Evolutionary conservation across 1,140 invertebrate genomes (phyloP).

Genomic region (Drosophila ambigua): DNA sequence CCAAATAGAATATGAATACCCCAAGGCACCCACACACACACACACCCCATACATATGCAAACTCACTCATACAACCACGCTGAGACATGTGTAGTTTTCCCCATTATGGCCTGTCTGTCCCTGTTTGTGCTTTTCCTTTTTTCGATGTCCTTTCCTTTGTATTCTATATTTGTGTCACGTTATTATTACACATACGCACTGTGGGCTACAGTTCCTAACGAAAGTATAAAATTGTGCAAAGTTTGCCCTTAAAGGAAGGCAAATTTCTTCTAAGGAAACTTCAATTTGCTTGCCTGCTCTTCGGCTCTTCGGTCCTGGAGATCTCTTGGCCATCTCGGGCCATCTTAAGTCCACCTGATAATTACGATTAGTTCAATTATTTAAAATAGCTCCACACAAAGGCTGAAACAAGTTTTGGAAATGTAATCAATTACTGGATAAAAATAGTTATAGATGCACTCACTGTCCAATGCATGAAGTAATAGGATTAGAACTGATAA

Average conservation of each 20-base stretch:
- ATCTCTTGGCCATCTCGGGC: too few relatives aligned
- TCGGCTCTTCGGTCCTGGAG: too few relatives aligned
- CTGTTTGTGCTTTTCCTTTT: conserved; percentile 7
- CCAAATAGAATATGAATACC: conserved; percentile 50
- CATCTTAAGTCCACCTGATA: too few relatives aligned
- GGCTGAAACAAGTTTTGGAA: too few relatives aligned
- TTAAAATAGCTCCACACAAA: too few relatives aligned
- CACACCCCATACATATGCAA: conserved; percentile 4
- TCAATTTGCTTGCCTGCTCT: too few relatives aligned
- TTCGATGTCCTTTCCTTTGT: conserved; percentile 4
- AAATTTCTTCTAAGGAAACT: conserved; percentile 9
- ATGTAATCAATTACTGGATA: too few relatives aligned
- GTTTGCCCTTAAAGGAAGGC: conserved; percentile 16
- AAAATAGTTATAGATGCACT: too few relatives aligned
- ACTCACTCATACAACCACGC: conserved; percentile 15
- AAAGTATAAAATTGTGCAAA: conserved; percentile 20
- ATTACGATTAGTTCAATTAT: too few relatives aligned
- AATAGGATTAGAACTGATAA: too few relatives aligned
- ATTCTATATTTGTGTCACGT: conserved; percentile 73
- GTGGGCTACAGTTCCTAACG: conserved; percentile 23
- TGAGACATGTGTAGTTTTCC: conserved; percentile 33
- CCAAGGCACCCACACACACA: background rate
- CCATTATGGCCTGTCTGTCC: conserved; percentile 15
- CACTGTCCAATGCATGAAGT: too few relatives aligned
- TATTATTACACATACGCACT: conserved; percentile 69